Conservation (phyloP, 2,888 invertebrate genomes). For the Chironomus riparius region DNA sequence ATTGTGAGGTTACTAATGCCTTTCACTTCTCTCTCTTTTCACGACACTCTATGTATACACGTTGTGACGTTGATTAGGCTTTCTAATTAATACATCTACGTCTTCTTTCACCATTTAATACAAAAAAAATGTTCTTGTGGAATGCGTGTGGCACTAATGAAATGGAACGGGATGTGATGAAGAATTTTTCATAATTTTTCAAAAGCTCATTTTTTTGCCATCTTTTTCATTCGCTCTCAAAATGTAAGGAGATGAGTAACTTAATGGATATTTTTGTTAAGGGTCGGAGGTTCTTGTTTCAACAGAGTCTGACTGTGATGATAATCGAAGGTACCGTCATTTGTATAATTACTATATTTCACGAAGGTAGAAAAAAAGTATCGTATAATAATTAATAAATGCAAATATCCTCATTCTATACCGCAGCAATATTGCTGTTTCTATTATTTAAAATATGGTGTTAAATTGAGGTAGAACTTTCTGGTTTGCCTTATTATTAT, state of each 20-base stretch:
- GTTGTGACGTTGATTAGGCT: not conserved
- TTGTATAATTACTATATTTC: not conserved
- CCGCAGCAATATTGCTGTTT: too few relatives aligned
- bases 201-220: too few relatives aligned
- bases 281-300: not conserved
- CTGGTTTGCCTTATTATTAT: conserved; percentile 27
- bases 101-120: too few relatives aligned
- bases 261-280: not conserved
- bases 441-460: too few relatives aligned
- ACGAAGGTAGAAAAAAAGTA: not conserved
- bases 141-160: too few relatives aligned
- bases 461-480: too few relatives aligned
- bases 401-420: not conserved
- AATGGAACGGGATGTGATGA: too few relatives aligned
- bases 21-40: not conserved
- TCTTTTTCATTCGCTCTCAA: too few relatives aligned
- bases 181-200: too few relatives aligned
- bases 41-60: too few relatives aligned
- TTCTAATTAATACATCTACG: not conserved
- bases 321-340: not conserved
- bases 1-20: not conserved
- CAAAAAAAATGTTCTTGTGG: too few relatives aligned
- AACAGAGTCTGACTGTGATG: not conserved
- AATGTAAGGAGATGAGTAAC: not conserved
- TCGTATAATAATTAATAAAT: not conserved